Conservation (phyloP, 2,888 invertebrate species). For the Onchidella celtica region DNA sequence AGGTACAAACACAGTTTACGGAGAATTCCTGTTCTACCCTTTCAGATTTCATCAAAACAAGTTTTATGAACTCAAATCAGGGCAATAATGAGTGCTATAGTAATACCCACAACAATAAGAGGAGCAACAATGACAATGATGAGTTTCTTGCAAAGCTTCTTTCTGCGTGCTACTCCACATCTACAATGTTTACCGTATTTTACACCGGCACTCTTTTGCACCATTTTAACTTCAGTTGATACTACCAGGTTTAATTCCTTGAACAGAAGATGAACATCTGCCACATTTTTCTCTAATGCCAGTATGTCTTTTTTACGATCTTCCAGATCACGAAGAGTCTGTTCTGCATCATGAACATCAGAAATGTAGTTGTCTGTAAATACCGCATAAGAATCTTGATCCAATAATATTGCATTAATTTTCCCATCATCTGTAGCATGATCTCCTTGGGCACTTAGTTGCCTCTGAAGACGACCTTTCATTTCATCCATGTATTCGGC, state of each 20-base stretch:
- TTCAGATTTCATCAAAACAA: no score
- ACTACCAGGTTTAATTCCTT: conserved; percentile 69
- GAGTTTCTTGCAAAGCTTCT: conserved; percentile 61
- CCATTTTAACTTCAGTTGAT: conserved; percentile 67
- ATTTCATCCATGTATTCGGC: conserved; percentile 70
- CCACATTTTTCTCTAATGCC: conserved; percentile 67
- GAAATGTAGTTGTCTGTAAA: conserved; percentile 68
- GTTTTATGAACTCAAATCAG: no score
- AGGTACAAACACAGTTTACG: no score
- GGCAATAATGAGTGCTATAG: conserved; percentile 50
- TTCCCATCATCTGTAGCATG: conserved; percentile 52
- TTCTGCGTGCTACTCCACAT: conserved; percentile 61
- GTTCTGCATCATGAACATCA: conserved; percentile 64
- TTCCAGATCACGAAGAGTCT: conserved; percentile 65
- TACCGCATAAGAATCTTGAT: conserved; percentile 55
- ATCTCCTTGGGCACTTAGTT: conserved; percentile 62
- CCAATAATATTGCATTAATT: conserved; percentile 53
- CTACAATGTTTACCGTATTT: conserved; percentile 54
- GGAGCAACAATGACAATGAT: conserved; percentile 60
- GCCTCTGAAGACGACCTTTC: conserved; percentile 62
- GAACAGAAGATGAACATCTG: conserved; percentile 69
- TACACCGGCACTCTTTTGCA: conserved; percentile 61
- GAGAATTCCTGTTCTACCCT: no score
- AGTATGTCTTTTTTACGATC: conserved; percentile 66
- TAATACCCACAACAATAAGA: conserved; percentile 62